phyloP scores from a whole-genome alignment of 2,797 vertebrate species.

The Chelon auratus region DNA sequence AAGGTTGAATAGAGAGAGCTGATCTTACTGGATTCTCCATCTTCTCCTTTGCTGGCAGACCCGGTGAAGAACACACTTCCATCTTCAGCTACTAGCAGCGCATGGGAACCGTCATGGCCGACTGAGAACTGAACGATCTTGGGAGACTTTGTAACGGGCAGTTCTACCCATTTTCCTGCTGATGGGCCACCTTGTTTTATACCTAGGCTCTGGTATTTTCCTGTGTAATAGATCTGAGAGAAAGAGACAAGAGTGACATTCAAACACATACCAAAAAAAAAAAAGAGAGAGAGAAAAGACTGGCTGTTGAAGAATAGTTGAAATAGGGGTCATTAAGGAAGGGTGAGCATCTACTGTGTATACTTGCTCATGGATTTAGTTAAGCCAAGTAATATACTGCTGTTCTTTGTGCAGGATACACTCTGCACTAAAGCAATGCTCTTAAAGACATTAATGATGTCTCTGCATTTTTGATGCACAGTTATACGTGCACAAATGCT shows the following conservation, averaged over 20 bases:
- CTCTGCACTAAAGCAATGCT: constrained; percentile 1
- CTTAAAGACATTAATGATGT: background rate
- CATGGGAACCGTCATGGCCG: constrained; percentile 97
- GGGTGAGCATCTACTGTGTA: background rate
- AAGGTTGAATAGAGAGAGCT: background rate
- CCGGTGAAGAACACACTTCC: constrained; percentile 99
- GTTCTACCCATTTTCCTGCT: constrained; percentile 97
- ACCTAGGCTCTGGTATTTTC: constrained; percentile 98
- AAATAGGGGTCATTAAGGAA: background rate
- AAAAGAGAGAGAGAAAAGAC: background rate
- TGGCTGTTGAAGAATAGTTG: too few relatives aligned
- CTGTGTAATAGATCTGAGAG: constrained; percentile 95
- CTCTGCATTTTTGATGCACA: background rate
- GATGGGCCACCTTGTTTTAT: constrained; percentile 99
- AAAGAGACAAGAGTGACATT: background rate
- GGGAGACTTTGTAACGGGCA: constrained; percentile 97
- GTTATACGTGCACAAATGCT: constrained; percentile 4
- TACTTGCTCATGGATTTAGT: background rate
- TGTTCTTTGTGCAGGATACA: background rate
- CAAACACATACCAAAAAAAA: background rate
- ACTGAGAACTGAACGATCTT: constrained; percentile 98
- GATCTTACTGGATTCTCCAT: constrained; percentile 95
- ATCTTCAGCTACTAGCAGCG: constrained; percentile 96
- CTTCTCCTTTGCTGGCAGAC: constrained; percentile 98
- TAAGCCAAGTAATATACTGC: background rate